Evolutionary conservation across 1,140 invertebrate species (phyloP), one percentile per base, ranked within the genome.

Genomic region (Anastatus disparis): DNA sequence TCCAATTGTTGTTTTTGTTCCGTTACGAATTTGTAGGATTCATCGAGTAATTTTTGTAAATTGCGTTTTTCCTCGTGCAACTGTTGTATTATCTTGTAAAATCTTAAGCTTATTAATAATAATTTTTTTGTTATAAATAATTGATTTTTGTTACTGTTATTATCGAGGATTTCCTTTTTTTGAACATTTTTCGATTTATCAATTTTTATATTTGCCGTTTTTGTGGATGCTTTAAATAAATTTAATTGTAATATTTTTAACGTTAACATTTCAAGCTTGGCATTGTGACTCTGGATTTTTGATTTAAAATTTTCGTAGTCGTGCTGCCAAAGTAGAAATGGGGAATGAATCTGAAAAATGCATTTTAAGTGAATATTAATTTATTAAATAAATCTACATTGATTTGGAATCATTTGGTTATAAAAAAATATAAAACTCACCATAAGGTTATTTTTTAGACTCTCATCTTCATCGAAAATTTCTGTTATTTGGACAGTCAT

Each of bases 1-100:
- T 66, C 44, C 4, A 62, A 42, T 35, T 42, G 2, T 40, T 56
- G 20, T 35, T 56, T 52, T 53, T 50, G 29, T 9, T 55, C 0
- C 26, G 0, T 22, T 56, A n/a, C 9, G 17, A 46, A 12, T 1
- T 50, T 12, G 48, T 58, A 8, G 9, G n/a, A 17, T 1, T 63
- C 26, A 10, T 65, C 6, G 40, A 56, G 12, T 48, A 58, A 38
- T 56, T 35, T 48, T 55, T 65, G 35, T 27, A 64, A 71, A 4
- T 53, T 13, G n/a, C 4, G n/a, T 52, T 70, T 70, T 63, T 70
- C 68, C 26, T 63, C 15, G 26, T 17, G 27, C 24, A 70, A 63
- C 35, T 17, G 1, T 38, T 70, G 48, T 26, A 42, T 6, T 44
- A 63, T 22, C 31, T 35, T 7, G 24, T 63, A 13, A 22, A 38